phyloP scores from a whole-genome alignment of 2,888 invertebrate species.

The Agrotis segetum region DNA sequence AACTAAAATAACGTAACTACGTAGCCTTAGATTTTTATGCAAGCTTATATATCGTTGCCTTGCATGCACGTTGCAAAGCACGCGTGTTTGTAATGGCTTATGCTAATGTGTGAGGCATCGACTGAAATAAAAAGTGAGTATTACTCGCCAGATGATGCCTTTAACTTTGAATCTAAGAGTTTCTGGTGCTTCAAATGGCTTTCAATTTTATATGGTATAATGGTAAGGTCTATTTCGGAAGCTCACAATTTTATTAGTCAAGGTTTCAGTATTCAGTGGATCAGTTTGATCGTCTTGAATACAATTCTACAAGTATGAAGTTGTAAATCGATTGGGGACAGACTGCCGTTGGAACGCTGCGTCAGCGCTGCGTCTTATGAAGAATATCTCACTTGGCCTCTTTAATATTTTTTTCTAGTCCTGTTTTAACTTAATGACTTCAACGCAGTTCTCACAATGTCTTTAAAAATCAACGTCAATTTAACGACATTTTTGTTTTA shows the following conservation, averaged over 20 bases:
- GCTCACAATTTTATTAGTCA: too few relatives aligned
- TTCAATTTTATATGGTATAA: not conserved
- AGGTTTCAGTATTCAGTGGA: too few relatives aligned
- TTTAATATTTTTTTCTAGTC: too few relatives aligned
- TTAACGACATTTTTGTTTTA: not conserved
- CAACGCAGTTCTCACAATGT: not conserved
- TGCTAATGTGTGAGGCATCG: slow-evolving; percentile 15
- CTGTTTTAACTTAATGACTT: not conserved
- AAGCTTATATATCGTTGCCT: slow-evolving; percentile 28
- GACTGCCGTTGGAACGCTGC: too few relatives aligned
- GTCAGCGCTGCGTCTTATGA: too few relatives aligned
- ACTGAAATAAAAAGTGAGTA: slow-evolving; percentile 18
- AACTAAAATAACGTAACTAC: slow-evolving; percentile 24
- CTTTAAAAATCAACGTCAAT: not conserved
- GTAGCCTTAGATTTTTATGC: slow-evolving; percentile 26
- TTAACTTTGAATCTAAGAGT: not conserved
- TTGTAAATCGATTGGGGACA: too few relatives aligned
- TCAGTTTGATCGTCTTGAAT: too few relatives aligned
- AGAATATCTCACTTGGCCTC: too few relatives aligned
- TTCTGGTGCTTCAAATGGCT: not conserved
- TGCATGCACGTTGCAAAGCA: slow-evolving; percentile 31
- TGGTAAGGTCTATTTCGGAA: not conserved
- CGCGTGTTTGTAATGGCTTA: slow-evolving; percentile 17
- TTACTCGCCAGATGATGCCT: not conserved
- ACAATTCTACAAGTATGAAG: too few relatives aligned